Evolutionary conservation across 2,797 vertebrate genomes (phyloP).

Genomic region (Tapera naevia): DNA sequence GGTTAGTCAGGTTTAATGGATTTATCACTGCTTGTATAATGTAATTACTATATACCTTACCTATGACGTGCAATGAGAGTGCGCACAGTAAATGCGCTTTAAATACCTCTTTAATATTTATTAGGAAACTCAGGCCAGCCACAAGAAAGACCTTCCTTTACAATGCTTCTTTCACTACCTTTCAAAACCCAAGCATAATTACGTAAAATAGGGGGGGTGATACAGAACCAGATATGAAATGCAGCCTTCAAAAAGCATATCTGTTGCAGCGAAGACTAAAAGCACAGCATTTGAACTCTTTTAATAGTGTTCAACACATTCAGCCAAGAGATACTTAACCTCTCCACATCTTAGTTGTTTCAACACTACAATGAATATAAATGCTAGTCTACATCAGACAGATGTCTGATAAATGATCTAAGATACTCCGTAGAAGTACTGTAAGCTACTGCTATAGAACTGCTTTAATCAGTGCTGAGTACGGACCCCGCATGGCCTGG

Average conservation of each 20-base stretch:
- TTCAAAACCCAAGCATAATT: neutral
- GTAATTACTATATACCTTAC: neutral
- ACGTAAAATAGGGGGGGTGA: neutral
- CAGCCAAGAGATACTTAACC: slow-evolving; percentile 10
- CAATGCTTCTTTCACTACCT: neutral
- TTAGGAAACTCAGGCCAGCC: neutral
- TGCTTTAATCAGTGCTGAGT: slow-evolving; percentile 16
- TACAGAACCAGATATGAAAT: neutral
- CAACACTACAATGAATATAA: neutral
- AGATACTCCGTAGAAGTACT: neutral
- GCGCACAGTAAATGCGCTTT: neutral
- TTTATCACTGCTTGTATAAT: neutral
- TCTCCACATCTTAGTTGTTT: neutral
- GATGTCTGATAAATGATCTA: neutral
- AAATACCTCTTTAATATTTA: neutral
- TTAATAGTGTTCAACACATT: neutral
- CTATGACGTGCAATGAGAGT: accelerated
- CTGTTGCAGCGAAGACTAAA: neutral
- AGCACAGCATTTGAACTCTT: neutral
- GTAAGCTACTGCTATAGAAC: neutral
- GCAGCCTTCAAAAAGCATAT: neutral
- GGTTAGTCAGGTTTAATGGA: neutral
- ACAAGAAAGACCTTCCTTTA: neutral
- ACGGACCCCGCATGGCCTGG: neutral
- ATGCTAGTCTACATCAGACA: neutral